Evolutionary conservation across 2,888 invertebrate species (phyloP), one percentile per base, ranked within the genome.

Genomic region (Spilosoma lubricipeda): DNA sequence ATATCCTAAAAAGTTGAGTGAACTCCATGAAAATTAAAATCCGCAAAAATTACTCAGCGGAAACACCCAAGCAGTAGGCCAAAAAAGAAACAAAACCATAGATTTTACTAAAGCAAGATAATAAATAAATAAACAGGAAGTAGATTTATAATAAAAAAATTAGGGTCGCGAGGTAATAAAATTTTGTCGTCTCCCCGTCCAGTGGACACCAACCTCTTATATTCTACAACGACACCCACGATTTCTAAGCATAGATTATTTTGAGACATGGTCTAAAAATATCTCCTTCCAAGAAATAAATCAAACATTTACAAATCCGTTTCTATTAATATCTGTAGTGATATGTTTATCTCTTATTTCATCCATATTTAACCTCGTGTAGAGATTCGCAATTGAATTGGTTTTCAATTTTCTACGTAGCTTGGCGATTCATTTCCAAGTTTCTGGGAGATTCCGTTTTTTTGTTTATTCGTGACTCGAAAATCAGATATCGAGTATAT

Each of bases 261-360:
- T 75, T 56, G 71, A 71, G 74, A 75, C n/a, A 30, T 33, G 18
- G 33, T 56, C 45, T 65, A 71, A 75, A 75, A 71, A 75, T 75
- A 75, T 23, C n/a, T 36, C 39, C 7, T 67, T 63, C 68, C 64
- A 65, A 64, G 74, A 68, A 69, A 65, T 71, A 71, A 71, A 71
- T 71, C 65, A 69, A 69, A 69, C 23, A 69, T 73, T 52, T 73
- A 69, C 69, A 65, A 69, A 23, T 69, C 64, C 11, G 52, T 67
- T 9, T 48, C 27, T 33, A 68, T 36, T 59, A 63, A 70, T 39
- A 70, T 48, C 63, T 45, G 42, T 45, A 63, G 59, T 59, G 27
- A 27, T 63, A 63, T 30, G 20, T 63, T 63, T 63, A 70, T 63
- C 23, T 36, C 42, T 42, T 42, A 70, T 42, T 30, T 27, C 42